Evolutionary conservation across 2,888 invertebrate genomes (phyloP), one percentile per base, ranked within the genome.

Genomic region (Bombyx huttoni): DNA sequence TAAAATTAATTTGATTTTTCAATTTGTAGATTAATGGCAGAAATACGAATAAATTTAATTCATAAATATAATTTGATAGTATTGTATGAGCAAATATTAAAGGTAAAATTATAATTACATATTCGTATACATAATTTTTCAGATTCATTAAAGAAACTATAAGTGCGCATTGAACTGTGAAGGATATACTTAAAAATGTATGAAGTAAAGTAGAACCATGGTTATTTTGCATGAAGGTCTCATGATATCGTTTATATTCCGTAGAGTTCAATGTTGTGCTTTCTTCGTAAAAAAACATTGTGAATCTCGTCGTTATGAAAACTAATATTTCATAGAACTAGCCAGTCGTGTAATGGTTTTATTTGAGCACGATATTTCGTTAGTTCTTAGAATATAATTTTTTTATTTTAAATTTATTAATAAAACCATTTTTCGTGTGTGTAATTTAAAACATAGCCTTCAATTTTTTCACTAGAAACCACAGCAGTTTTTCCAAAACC

Each of bases 41-140:
- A 50, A 69, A 70, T 33, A 71, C 57, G 10, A 75, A 50, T 12
- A 66, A n/a, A 67, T 79, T 89, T 65, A 81, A 49, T n/a, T 62
- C 45, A 55, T 67, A 68, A 56, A 85, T 70, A 54, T 76, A 68
- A 6, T 80, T 64, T 14, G 88, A 72, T 24, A 89, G 66, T 49
- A 91, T 56, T n/a, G 92, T 93, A 50, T 91, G 85, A 24, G 82
- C 89, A 48, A 90, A 58, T 54, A 92, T 83, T 49, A 90, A 68
- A 8, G 92, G 90, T 12, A 91, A 48, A 2, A 91, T 78, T 54
- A 92, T 87, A 7, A 89, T 57, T 0, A 86, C 13, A 62, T 91
- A 92, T 77, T 93, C 93, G 13, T 89, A 63, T 0, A 72, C 63
- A 64, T 88, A 90, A 55, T 73, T 77, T 34, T 56, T 55, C 46